These are phyloP conservation scores for Cosmopolites sordidus DNA, from an alignment of 2,888 invertebrate species.

Conservation along the genomic window DNA sequence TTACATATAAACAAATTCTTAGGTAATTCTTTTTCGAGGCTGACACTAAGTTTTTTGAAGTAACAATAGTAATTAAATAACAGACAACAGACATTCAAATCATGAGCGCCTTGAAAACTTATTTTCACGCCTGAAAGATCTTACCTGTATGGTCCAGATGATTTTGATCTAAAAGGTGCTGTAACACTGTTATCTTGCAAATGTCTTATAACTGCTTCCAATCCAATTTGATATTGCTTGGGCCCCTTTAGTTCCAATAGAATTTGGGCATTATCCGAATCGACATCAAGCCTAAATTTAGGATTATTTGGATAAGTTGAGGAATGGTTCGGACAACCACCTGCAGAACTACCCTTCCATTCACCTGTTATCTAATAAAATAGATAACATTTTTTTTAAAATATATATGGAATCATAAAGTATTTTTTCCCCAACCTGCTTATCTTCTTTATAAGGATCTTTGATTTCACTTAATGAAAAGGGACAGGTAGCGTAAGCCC, in stretches of 20 bases:
- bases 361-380: constrained; percentile 58
- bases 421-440: constrained; percentile 64
- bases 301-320: constrained; percentile 73
- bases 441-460: constrained; percentile 63
- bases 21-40: no score
- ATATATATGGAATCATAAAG: constrained; percentile 13
- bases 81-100: no score
- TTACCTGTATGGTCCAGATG: constrained; percentile 76
- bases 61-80: no score
- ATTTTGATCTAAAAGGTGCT: constrained; percentile 65
- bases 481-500: constrained; percentile 81
- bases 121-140: no score
- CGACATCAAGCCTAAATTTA: constrained; percentile 67
- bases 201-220: constrained; percentile 67
- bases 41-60: no score
- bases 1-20: no score
- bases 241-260: constrained; percentile 84
- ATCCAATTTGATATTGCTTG: constrained; percentile 83
- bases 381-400: no score
- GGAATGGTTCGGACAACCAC: constrained; percentile 84
- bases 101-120: no score
- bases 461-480: constrained; percentile 71
- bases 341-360: constrained; percentile 76
- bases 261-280: constrained; percentile 56
- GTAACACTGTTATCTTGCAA: constrained; percentile 58